phyloP scores from a whole-genome alignment of 2,797 vertebrate species.

The Limosa lapponica region DNA sequence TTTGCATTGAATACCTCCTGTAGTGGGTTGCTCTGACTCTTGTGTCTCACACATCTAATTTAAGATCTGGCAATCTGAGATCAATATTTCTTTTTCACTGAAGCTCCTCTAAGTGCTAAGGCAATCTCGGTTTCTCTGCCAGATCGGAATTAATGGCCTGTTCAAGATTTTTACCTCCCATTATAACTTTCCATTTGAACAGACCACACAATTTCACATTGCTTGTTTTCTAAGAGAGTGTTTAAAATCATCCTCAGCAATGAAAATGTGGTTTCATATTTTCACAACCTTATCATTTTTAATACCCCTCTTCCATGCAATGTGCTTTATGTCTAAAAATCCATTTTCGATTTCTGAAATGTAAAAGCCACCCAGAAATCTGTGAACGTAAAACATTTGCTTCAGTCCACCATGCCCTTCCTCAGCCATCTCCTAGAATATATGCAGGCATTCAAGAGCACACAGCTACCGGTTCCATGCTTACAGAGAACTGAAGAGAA shows the following conservation, averaged over 20 bases:
- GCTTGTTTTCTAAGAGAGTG: neutral
- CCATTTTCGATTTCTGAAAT: neutral
- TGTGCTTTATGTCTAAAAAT: neutral
- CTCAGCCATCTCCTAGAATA: neutral
- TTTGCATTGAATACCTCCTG: neutral
- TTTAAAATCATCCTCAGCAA: neutral
- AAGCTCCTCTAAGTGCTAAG: neutral
- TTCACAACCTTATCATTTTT: neutral
- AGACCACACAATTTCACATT: neutral
- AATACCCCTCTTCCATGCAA: neutral
- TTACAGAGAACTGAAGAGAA: conserved; percentile 7
- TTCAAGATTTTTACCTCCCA: neutral
- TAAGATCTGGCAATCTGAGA: neutral
- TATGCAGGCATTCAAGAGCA: neutral
- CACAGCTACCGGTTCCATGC: neutral
- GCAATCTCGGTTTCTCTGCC: neutral
- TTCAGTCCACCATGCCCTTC: neutral
- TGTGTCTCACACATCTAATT: neutral
- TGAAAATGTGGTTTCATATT: neutral
- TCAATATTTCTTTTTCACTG: neutral
- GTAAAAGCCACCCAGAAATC: neutral
- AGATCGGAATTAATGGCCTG: neutral
- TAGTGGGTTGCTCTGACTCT: neutral
- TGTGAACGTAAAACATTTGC: neutral
- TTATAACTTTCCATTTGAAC: neutral